A percentile compares a stretch with the other conserved stretches of the same genome.
phyloP scores from a whole-genome alignment of 2,113 vertebrate species.

The Megaceryle maxima region DNA sequence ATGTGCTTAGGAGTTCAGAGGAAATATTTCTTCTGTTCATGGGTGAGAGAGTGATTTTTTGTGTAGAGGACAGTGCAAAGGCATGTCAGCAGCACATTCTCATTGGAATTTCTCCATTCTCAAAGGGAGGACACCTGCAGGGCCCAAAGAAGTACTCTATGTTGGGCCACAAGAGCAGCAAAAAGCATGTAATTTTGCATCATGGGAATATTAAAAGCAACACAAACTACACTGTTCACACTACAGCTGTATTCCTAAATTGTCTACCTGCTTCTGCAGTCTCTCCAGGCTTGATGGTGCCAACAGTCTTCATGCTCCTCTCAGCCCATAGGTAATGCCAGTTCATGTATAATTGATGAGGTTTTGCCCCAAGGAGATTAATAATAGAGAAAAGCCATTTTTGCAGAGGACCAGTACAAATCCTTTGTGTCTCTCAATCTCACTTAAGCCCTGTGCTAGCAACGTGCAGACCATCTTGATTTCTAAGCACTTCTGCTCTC shows the following conservation, averaged over 20 bases:
- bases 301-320: neutral
- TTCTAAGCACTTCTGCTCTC: neutral
- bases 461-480: neutral
- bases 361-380: neutral
- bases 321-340: neutral
- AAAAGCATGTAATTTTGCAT: neutral
- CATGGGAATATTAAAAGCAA: neutral
- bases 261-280: neutral
- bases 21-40: neutral
- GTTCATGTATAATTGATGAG: neutral
- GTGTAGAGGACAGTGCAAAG: neutral
- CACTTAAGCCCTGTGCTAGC: neutral
- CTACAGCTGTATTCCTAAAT: neutral
- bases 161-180: neutral
- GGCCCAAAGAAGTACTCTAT: neutral
- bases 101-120: neutral
- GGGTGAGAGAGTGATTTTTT: neutral
- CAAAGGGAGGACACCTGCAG: neutral
- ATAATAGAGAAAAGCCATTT: neutral
- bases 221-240: neutral
- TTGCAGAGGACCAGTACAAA: neutral
- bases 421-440: neutral
- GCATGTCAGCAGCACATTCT: neutral
- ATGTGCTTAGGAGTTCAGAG: neutral
- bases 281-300: neutral